These are phyloP conservation scores for Syngnathoides biaculeatus DNA, from an alignment of 2,113 vertebrate genomes.

Conservation along the genomic window DNA sequence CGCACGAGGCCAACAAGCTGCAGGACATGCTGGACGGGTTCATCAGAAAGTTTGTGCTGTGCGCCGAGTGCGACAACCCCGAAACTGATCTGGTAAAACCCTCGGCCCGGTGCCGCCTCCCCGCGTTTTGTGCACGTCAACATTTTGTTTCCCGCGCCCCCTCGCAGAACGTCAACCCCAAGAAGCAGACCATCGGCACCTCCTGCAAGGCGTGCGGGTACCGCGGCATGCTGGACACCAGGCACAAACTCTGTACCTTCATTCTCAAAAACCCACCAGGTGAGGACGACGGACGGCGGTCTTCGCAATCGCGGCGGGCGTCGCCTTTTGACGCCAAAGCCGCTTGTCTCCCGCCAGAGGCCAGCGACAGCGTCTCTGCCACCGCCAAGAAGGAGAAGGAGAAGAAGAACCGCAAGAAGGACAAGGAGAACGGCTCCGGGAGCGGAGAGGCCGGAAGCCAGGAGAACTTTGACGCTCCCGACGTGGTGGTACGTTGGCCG, in stretches of 20 bases:
- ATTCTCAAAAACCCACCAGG: constrained; percentile 99
- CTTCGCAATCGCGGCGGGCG: not conserved
- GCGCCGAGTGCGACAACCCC: constrained; percentile 99
- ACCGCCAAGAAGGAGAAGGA: constrained; percentile 95
- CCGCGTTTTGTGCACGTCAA: too few relatives aligned
- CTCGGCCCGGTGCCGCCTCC: not conserved
- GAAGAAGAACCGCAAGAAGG: constrained; percentile 96
- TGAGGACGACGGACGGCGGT: constrained; percentile 60
- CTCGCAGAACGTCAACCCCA: constrained; percentile 93
- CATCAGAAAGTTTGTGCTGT: constrained; percentile 99
- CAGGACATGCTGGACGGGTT: constrained; percentile 99
- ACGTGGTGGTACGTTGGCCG: constrained; percentile 78
- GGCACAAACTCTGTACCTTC: constrained; percentile 99
- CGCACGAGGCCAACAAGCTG: constrained; percentile 99
- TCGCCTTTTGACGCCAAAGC: fast-evolving
- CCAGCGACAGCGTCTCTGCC: constrained; percentile 81
- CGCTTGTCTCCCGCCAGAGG: constrained; percentile 70
- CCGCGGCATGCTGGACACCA: constrained; percentile 97
- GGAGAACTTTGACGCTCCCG: constrained; percentile 85
- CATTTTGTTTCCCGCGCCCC: not conserved
- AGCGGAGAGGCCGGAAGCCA: constrained; percentile 80
- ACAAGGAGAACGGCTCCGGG: constrained; percentile 96
- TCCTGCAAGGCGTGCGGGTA: constrained; percentile 99
- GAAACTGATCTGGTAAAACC: constrained; percentile 93
- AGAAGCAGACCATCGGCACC: constrained; percentile 98